Percentiles rank a stretch among this genome's conserved stretches.
Evolutionary conservation across 2,888 invertebrate genomes (phyloP).

Genomic region (Melieria omissa): DNA sequence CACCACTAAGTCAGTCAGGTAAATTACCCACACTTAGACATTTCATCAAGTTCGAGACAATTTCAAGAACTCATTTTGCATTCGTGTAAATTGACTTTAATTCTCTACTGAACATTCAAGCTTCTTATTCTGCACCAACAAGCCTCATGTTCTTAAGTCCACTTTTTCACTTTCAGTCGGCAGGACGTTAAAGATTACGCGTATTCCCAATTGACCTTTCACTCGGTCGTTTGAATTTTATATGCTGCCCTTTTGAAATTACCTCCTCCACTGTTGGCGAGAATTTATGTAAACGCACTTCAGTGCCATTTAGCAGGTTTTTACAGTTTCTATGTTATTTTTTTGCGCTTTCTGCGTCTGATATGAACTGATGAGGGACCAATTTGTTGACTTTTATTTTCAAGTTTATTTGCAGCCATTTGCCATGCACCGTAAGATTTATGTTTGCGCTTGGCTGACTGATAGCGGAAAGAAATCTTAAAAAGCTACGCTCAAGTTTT

Average conservation of each 20-base stretch:
- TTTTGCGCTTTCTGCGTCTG: not conserved
- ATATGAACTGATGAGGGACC: constrained; percentile 27
- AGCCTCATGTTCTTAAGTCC: not conserved
- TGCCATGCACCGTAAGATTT: too few species aligned
- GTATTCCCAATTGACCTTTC: constrained; percentile 44
- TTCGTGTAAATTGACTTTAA: constrained; percentile 10
- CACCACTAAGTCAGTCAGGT: too few species aligned
- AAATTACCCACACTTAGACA: too few species aligned
- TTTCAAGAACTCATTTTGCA: not conserved
- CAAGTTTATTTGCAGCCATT: constrained; percentile 9
- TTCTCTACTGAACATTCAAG: constrained; percentile 22
- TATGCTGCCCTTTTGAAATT: not conserved
- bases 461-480: too few species aligned
- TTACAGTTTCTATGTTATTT: constrained; percentile 3
- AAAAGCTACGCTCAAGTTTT: too few species aligned
- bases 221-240: constrained; percentile 15
- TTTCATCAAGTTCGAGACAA: too few species aligned
- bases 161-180: constrained; percentile 10
- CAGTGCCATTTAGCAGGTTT: constrained; percentile 27
- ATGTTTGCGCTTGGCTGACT: too few species aligned
- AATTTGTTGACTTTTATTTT: constrained; percentile 4
- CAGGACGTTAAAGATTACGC: constrained; percentile 4
- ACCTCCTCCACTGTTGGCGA: not conserved
- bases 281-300: constrained; percentile 25
- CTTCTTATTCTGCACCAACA: not conserved